Percentiles rank a stretch among this genome's conserved stretches.
Conservation (phyloP, 2,113 vertebrate species). For the Bubo bubo region DNA sequence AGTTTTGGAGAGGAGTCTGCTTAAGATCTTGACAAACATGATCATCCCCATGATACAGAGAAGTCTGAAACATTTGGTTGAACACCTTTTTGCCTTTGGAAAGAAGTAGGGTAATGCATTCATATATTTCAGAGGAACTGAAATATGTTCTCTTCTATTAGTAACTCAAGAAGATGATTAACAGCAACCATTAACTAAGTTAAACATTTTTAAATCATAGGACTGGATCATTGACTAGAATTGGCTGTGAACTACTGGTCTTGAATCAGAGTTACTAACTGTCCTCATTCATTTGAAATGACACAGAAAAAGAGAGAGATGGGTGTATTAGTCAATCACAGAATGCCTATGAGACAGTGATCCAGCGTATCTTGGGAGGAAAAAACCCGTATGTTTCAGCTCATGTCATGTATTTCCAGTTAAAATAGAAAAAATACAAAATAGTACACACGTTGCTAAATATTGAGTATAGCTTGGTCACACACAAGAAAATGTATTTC, state of each 20-base stretch:
- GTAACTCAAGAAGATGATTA: slow-evolving; percentile 11
- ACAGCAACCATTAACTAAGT: slow-evolving; percentile 24
- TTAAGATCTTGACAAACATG: neutral
- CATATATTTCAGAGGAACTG: neutral
- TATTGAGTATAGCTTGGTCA: neutral
- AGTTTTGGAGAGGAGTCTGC: neutral
- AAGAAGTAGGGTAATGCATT: neutral
- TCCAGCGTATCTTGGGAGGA: neutral
- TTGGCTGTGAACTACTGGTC: slow-evolving; percentile 1
- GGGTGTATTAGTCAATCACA: neutral
- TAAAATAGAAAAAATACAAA: neutral
- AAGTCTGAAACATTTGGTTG: neutral
- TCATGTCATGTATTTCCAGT: neutral
- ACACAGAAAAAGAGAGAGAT: neutral
- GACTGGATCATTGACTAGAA: neutral
- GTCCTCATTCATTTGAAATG: slow-evolving; percentile 24
- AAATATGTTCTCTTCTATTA: slow-evolving; percentile 34
- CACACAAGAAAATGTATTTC: neutral
- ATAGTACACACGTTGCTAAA: neutral
- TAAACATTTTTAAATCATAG: slow-evolving; percentile 36
- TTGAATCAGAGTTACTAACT: slow-evolving; percentile 10
- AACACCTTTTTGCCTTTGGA: neutral
- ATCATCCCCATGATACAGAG: neutral
- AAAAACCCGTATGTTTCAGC: neutral
- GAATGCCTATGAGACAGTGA: neutral